Evolutionary conservation across 2,888 invertebrate genomes (phyloP), one percentile per base, ranked within the genome.

Genomic region (Neelides folsomi): DNA sequence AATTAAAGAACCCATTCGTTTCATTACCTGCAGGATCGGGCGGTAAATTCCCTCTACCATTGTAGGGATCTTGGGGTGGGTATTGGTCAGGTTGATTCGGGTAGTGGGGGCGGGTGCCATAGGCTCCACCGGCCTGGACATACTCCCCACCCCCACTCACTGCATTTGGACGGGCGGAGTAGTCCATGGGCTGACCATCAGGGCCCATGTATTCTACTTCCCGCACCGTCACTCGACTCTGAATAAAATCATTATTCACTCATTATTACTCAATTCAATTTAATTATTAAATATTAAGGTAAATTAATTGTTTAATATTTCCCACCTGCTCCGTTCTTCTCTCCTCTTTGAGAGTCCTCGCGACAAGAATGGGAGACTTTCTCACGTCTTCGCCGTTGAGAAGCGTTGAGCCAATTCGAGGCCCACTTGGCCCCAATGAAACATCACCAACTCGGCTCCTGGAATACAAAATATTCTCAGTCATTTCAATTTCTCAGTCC

Each of bases 271-370:
- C n/a, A n/a, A n/a, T 5, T 27, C 27, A 27, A 27, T 5, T 27
- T 27, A 27, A 27, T 27, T 27, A 27, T 27, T 27, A 27, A 45
- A 12, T 4, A 15, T 42, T 19, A 45, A 34, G 3, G 15, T 8
- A 45, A 2, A 9, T 20, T 19, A 16, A 35, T 27, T 27, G 35
- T 49, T 51, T 65, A 27, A 27, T 27, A 27, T 27, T n/a, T n/a
- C n/a, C n/a, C n/a, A 76, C 76, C 72, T 76, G 75, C 68, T 81
- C 80, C 45, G 79, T 79, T 51, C 78, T 27, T 27, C 27, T 27
- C 27, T 27, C 27, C 27, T 27, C 27, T 27, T 27, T 27, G 7
- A 27, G 27, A 27, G 27, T 27, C 27, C 27, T 27, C 27, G 27
- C 27, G 7, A 27, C 27, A 7, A 27, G 27, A 5, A 27, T 27